Base-by-base conservation (phyloP, 2,113 vertebrate species). In the Scopus umbretta region DNA sequence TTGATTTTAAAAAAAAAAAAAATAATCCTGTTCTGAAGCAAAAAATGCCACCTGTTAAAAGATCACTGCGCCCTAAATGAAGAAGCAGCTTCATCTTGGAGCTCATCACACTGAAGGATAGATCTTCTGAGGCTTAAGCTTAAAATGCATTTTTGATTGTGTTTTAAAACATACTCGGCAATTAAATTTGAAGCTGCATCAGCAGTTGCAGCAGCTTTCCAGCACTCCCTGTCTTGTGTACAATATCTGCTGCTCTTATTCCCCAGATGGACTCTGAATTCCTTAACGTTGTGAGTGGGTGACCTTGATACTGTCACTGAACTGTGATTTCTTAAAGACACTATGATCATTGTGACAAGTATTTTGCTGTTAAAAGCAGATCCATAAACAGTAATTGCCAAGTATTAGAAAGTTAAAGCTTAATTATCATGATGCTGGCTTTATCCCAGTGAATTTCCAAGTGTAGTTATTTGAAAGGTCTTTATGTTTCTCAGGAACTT, bases 201-300 rank as follows among this genome's bases (percentile, higher is more conserved):
- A 17, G 18, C 15, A 7, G 20, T 20, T 36, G 40, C 29, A n/a
- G 3, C 83, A 56, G 36, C 25, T 88, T 80, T n/a, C 25, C 74
- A 7, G 4, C 1, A 5, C 75, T 68, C 38, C 47, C 16, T 23
- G 38, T 20, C 42, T 18, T 38, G 18, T 11, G 19, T 27, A 1
- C 19, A 0, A 20, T 4, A 1, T 32, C 27, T 59, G 55, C 82
- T 18, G 30, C 1, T 16, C 26, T 6, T 0, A 1, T 36, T 90
- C 43, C 53, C 22, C 55, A 34, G 45, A 5, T 2, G 1, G 27
- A 16, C 9, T n/a, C 55, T 8, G 26, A 25, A 17, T 53, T 87
- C 88, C 49, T 70, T 26, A 25, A 29, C 1, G 3, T 30, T 15
- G 21, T 29, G 56, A 59, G 65, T 47, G 75, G 38, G 19, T 30